A percentile compares a stretch with the other conserved stretches of the same genome.
phyloP scores from a whole-genome alignment of 2,888 invertebrate species.

The Sinhomidia bicolor region DNA sequence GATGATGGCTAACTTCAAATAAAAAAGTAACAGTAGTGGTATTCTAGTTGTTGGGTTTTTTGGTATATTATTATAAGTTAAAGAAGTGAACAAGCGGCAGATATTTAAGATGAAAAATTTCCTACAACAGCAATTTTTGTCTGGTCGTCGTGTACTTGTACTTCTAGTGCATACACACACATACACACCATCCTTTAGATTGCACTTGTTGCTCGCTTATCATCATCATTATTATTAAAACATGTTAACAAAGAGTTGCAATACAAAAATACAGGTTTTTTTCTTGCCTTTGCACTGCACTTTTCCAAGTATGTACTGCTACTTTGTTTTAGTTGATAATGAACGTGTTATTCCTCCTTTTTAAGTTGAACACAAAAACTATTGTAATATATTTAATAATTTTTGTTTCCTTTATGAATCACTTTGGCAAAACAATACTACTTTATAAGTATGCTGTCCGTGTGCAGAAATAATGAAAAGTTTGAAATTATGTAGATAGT shows the following conservation, averaged over 20 bases:
- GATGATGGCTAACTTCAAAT: neutral
- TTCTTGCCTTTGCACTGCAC: neutral
- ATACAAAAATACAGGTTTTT: conserved; percentile 24
- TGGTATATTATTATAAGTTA: neutral
- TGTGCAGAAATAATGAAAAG: too few species aligned
- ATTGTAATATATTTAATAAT: conserved; percentile 39
- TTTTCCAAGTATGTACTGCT: neutral
- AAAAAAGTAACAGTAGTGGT: conserved; percentile 11
- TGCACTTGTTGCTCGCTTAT: conserved; percentile 41
- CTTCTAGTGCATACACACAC: neutral
- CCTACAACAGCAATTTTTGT: conserved; percentile 60
- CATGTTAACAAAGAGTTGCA: neutral
- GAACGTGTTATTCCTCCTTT: neutral
- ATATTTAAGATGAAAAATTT: conserved; percentile 34
- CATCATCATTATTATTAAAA: conserved; percentile 17
- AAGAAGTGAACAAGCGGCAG: neutral
- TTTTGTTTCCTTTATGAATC: conserved; percentile 34
- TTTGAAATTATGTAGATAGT: too few species aligned
- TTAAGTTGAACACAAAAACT: neutral
- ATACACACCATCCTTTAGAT: neutral
- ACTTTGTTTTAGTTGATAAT: conserved; percentile 17
- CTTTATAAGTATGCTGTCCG: too few species aligned
- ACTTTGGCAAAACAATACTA: too few species aligned
- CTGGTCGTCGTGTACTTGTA: conserved; percentile 36
- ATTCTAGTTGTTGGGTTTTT: neutral